Base-by-base conservation (phyloP, 2,888 invertebrate genomes). In the Mactromeris polynyma region DNA sequence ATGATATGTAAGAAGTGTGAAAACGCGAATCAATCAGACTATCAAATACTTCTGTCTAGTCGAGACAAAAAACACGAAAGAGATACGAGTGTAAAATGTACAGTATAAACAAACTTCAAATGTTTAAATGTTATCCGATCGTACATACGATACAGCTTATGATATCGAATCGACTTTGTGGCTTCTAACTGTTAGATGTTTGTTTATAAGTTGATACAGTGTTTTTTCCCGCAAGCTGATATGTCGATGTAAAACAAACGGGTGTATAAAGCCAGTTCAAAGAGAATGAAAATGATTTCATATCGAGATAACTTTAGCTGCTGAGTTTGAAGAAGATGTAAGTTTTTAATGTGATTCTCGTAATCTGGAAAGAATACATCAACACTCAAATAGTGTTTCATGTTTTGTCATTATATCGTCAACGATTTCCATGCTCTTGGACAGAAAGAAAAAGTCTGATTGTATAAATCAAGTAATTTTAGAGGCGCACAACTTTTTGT, bases 1-100 rank as follows among this genome's bases (percentile, higher is more conserved):
- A 82, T 85, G 90, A 89, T 90, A 86, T 81, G 88, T 85, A 86
- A 73, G 83, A 84, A 87, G 88, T 79, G 87, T 85, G 91, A 85
- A 87, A 86, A 87, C 79, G 83, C 78, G 64, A 85, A 91, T 90
- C 87, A 87, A 91, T 91, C 91, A 87, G 82, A 77, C 88, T 86
- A 90, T 90, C 88, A 88, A 85, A 82, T 54, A 81, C 69, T 69
- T 83, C 69, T 84, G 84, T 79, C 84, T 84, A 77, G 84, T 84
- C 84, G 51, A 38, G 26, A 33, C 31, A 83, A 77, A 33, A n/a
- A 33, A 40, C 36, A 14, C 11, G 33, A 81, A 54, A 33, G 54
- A 69, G 69, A 84, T 77, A 78, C 31, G 73, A 73, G 54, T 78
- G 77, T 84, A 77, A 77, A 78, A 38, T 77, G 42, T 84, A 84